Percentiles rank a stretch among this genome's conserved stretches.
phyloP scores from a whole-genome alignment of 2,888 invertebrate species.

The Ophioninae sp. region DNA sequence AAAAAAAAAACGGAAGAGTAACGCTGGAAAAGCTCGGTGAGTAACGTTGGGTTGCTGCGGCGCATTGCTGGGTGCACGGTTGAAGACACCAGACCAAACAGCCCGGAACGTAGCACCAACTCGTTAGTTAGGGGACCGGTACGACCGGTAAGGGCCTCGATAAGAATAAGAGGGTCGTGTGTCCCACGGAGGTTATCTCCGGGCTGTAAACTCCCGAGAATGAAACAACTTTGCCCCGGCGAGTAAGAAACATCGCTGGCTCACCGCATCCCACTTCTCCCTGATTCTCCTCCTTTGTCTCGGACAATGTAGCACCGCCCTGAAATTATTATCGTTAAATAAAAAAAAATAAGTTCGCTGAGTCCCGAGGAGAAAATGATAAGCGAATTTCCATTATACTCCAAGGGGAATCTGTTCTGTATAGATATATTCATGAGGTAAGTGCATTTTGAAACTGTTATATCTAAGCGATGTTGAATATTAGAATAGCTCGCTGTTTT shows the following conservation, averaged over 20 bases:
- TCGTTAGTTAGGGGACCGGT: constrained; percentile 76
- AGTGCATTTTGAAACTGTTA: background rate
- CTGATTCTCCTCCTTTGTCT: constrained; percentile 10
- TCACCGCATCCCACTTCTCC: constrained; percentile 13
- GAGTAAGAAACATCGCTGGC: constrained; percentile 53
- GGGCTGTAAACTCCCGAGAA: constrained; percentile 76
- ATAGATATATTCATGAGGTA: background rate
- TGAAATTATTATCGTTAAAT: background rate
- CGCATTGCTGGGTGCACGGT: constrained; percentile 12
- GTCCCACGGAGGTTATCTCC: constrained; percentile 75
- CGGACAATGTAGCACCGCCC: background rate
- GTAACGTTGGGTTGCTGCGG: constrained; percentile 29
- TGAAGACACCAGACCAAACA: constrained; percentile 64
- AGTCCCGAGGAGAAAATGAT: background rate
- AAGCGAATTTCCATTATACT: background rate
- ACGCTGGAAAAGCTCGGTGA: constrained; percentile 33
- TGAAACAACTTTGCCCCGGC: constrained; percentile 72
- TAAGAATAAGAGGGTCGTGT: constrained; percentile 75
- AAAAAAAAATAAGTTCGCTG: background rate
- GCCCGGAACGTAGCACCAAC: constrained; percentile 69
- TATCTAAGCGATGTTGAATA: background rate
- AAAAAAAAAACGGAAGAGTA: constrained; percentile 9
- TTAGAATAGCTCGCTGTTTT: background rate
- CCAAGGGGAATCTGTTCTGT: background rate
- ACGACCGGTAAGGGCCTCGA: constrained; percentile 73